phyloP scores from a whole-genome alignment of 2,888 invertebrate genomes.

The Caenorhabditis zanzibari region DNA sequence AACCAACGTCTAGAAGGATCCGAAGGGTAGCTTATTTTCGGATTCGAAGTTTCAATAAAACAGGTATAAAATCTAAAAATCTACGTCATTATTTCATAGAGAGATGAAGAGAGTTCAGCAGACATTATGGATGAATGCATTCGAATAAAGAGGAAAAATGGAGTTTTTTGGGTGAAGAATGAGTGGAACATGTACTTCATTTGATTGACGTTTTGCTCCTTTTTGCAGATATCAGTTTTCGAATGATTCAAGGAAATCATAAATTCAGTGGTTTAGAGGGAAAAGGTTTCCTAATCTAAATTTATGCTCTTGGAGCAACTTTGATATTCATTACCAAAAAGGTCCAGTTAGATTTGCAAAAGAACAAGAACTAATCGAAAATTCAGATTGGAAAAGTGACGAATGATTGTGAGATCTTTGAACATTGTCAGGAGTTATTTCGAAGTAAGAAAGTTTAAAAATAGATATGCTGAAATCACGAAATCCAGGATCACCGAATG shows the following conservation, averaged over 20 bases:
- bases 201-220: constrained; percentile 26
- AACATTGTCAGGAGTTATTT: not conserved
- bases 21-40: no score
- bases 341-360: no score
- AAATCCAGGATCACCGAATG: not conserved
- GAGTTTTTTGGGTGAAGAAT: not conserved
- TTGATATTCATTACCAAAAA: no score
- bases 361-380: not conserved
- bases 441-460: not conserved
- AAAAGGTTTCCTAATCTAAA: no score
- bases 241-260: constrained; percentile 6
- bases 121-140: constrained; percentile 46
- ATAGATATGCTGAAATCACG: not conserved
- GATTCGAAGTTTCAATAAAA: no score
- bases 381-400: constrained; percentile 6
- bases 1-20: not conserved
- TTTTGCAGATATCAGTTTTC: no score
- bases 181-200: constrained; percentile 40
- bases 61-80: no score
- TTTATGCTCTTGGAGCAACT: no score
- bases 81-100: not conserved
- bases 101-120: not conserved
- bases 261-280: not conserved
- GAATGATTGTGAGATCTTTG: not conserved
- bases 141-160: not conserved